Base-by-base conservation (phyloP, 2,797 vertebrate genomes). In the Phoebastria nigripes region DNA sequence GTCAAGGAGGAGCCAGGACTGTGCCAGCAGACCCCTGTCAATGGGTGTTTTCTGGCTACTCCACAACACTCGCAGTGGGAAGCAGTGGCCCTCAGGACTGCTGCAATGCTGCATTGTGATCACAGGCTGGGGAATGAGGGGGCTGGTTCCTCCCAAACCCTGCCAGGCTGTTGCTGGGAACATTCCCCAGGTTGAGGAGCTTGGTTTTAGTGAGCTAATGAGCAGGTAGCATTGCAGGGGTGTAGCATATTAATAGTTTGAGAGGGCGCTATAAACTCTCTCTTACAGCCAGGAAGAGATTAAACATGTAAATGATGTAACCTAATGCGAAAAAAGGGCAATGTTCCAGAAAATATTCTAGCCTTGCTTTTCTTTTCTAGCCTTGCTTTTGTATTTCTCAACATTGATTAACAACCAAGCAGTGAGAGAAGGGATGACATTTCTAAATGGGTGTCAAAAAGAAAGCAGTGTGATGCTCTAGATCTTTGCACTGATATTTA, bases 81-180 rank as follows among this genome's bases (percentile, higher is more conserved):
- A 83, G 59, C 9, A 5, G 11, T 3, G 2, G 31, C 33, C 28
- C 39, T 56, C 12, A 4, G 19, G 35, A 8, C 35, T 37, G 80
- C 44, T 13, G 20, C 17, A 25, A 2, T 11, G 41, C 44, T 37
- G 21, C 1, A 0, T 1, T 35, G 29, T 6, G 3, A 7, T 33
- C 42, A 2, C 2, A 22, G 47, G 33, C 11, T 71, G 54, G 6
- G n/a, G 17, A 47, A 11, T 3, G 9, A n/a, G 51, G 14, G 16
- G 9, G 5, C 3, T 67, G 44, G 9, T 24, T 87, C n/a, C 16
- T 55, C 31, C 8, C 44, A 35, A 11, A 2, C 12, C 9, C 6
- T 2, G 7, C 8, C 2, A 6, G 8, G 6, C 35, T 63, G 6
- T 3, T 44, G 8, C 28, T 70, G 29, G 24, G 67, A 46, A 4